Evolutionary conservation across 1,140 invertebrate species (phyloP), one percentile per base, ranked within the genome.

Genomic region (Heterodera carotae): DNA sequence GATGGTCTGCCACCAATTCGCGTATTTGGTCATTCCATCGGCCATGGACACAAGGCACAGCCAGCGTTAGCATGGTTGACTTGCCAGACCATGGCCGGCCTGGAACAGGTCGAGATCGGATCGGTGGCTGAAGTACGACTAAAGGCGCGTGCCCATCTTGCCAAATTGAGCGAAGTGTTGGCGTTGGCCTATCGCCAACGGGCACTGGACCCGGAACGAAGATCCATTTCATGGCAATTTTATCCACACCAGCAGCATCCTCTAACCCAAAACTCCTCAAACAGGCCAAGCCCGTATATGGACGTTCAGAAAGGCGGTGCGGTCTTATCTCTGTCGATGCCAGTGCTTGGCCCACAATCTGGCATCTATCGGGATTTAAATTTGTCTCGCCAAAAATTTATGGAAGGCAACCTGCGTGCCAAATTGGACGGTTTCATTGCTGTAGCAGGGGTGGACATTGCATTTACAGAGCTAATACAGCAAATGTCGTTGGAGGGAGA

Each of bases 21-120:
- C 70, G 71, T 86, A 36, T 86, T 86, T 75, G 84, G 84, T 22
- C 84, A 84, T 70, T 81, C 86, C 22, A 87, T 87, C 79, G 85
- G 85, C 1, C 85, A 85, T 70, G 86, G 82, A 59, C 85, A 81
- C 2, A 84, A 85, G 31, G 71, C 43, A 39, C 79, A 83, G 22
- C 77, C 85, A 25, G 75, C 81, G 25, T 69, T 88, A 2, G 69
- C 83, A 10, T 84, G 83, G 74, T 53, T 82, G 59, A 76, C 81
- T 25, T 86, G 85, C 73, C 75, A 76, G 39, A 85, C 82, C 10
- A 27, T 69, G 66, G 86, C 76, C 18, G 56, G 62, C 25, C 25
- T 79, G 27, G 10, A 43, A 2, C 73, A 78, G 5, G 77, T 75
- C 31, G 71, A 80, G 18, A 81, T 87, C 22, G 84, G 84, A 39